These are phyloP conservation scores for Isichthys henryi DNA, from an alignment of 2,113 vertebrate species.

Conservation along the genomic window DNA sequence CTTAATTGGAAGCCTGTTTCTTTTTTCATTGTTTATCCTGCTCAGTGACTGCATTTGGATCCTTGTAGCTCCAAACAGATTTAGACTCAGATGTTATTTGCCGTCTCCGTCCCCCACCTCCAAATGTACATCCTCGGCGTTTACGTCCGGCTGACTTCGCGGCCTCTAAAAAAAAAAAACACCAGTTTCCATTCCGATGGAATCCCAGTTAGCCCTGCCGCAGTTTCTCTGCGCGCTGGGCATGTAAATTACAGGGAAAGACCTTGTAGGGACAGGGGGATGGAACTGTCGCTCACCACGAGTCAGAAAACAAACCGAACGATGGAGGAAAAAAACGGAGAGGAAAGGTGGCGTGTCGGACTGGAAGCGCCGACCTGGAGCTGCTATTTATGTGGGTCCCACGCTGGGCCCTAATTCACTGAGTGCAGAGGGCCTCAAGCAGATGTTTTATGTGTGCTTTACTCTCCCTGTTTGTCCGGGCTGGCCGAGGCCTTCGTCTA, in stretches of 20 bases:
- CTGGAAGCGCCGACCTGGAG: not conserved
- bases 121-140: not conserved
- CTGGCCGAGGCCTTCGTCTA: constrained; percentile 40
- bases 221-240: not conserved
- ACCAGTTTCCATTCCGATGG: not conserved
- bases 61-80: not conserved
- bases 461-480: constrained; percentile 44
- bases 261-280: too few species aligned
- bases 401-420: constrained; percentile 11
- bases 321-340: constrained; percentile 23
- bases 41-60: not conserved
- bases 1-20: not conserved
- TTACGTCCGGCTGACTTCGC: not conserved
- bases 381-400: not conserved
- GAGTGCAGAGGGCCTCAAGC: constrained; percentile 41
- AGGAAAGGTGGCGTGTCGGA: constrained; percentile 13
- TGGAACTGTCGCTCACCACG: constrained; percentile 4
- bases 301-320: constrained; percentile 19
- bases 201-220: not conserved
- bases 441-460: constrained; percentile 45
- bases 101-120: not conserved
- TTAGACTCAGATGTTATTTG: not conserved
- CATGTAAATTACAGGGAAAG: not conserved
- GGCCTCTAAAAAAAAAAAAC: not conserved
- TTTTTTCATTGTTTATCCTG: not conserved